Evolutionary conservation across 2,888 invertebrate species (phyloP), one percentile per base, ranked within the genome.

Genomic region (Seira ritae): DNA sequence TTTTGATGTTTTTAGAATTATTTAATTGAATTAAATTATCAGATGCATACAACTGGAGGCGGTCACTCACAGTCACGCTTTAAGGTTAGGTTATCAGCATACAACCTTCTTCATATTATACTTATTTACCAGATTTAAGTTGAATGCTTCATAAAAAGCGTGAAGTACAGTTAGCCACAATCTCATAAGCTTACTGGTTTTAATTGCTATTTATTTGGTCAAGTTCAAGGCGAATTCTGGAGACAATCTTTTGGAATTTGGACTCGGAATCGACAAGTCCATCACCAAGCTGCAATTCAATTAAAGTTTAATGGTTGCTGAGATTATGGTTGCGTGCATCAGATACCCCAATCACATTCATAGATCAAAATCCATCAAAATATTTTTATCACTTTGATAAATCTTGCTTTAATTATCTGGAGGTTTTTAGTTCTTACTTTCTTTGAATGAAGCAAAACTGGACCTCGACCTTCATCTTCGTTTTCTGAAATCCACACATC

Each of bases 401-500:
- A n/a, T n/a, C n/a, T n/a, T n/a, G 31, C 31, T 4, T 31, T 31
- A 31, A 31, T 31, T 31, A 4, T 8, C 2, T 8, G 2, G 31
- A 31, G 8, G 3, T 31, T 31, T 2, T 20, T n/a, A 66, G 1
- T 68, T 12, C 67, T 65, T 71, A 76, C 74, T 74, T 72, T 68
- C 69, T 78, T 84, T 19, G 76, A 84, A 70, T 84, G 74, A 4
- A 78, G 78, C 0, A 78, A 69, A 50, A 85, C 46, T 55, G 83
- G 50, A 3, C 68, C 66, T 20, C 60, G 66, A 46, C 76, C 76
- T 19, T 68, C 68, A 1, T 62, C 69, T 31, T 71, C 78, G 65
- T 78, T 78, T 71, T 83, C 80, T 19, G 72, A 69, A 12, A 85
- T 83, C 68, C 66, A 62, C 0, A 85, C 85, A n/a, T 85, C 85